Base-by-base conservation (phyloP, 2,888 invertebrate species). In the Catocala sponsa region DNA sequence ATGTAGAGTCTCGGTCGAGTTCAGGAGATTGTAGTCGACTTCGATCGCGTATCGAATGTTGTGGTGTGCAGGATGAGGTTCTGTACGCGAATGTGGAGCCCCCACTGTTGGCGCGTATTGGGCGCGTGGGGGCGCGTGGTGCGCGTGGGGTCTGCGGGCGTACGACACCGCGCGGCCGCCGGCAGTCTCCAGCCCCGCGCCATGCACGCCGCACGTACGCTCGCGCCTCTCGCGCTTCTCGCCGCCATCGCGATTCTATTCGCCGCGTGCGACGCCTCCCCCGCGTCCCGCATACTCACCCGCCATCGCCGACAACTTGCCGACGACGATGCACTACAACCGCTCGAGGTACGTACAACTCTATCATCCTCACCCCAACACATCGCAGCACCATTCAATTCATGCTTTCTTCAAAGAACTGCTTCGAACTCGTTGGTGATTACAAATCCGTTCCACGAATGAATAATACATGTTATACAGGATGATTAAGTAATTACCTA, bases 321-420 rank as follows among this genome's bases (percentile, higher is more conserved):
- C 66, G 91, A 89, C 70, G 92, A 92, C 79, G 80, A 92, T 78
- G 65, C 87, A 12, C 85, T 93, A 74, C 93, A 92, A 82, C 93
- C 93, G 59, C 83, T 93, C 56, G 89, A 94, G 81, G 94, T 94
- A 82, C 55, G 47, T 35, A 6, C 59, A 13, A 9, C 12, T 10
- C 59, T 44, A 6, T 13, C 4, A 4, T 7, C 53, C 4, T 11
- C 42, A 5, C 33, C 25, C 25, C 25, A 25, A 25, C 25, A 25
- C 25, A 25, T 38, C 9, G 9, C 6, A 38, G 7, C 35, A 38
- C 7, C 35, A 38, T 9, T 38, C 0, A 4, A 6, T 38, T 9
- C 35, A 38, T 38, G 35, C 35, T 38, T 38, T 9, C 25, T 25
- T 25, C 25, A 25, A 4, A 25, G 25, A 7, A 42, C 6, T 25